A percentile compares a stretch with the other conserved stretches of the same genome.
Evolutionary conservation across 2,888 invertebrate genomes (phyloP).

Genomic region (Cinara cedri): DNA sequence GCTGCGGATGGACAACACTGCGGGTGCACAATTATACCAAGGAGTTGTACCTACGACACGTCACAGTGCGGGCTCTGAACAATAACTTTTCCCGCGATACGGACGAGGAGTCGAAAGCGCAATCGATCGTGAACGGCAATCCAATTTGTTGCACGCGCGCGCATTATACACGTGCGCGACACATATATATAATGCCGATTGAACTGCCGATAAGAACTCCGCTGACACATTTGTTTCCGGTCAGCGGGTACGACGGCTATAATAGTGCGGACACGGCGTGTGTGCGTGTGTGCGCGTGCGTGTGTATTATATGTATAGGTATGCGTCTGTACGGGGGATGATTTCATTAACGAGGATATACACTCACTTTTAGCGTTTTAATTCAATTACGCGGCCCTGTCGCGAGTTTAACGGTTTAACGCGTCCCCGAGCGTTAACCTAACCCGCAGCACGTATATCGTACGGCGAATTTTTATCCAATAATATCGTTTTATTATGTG

Average conservation of each 20-base stretch:
- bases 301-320: no score
- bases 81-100: not conserved
- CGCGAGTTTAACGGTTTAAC: conserved; percentile 10
- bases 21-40: no score
- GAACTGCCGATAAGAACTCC: conserved; percentile 13
- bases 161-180: no score
- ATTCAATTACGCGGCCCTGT: conserved; percentile 14
- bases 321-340: not conserved
- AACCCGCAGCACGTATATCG: no score
- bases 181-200: conserved; percentile 18
- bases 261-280: no score
- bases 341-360: conserved; percentile 19
- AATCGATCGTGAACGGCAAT: conserved; percentile 11
- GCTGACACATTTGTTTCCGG: conserved; percentile 20
- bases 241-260: no score
- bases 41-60: no score
- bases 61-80: no score
- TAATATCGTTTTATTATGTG: no score
- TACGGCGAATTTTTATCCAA: no score
- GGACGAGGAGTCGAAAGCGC: not conserved
- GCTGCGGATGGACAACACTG: no score
- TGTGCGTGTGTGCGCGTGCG: no score
- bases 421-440: not conserved
- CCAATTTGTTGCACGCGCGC: conserved; percentile 22
- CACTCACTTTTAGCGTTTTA: conserved; percentile 16